These are phyloP conservation scores for Eumaeus atala DNA, from an alignment of 1,140 invertebrate species.

Conservation along the genomic window DNA sequence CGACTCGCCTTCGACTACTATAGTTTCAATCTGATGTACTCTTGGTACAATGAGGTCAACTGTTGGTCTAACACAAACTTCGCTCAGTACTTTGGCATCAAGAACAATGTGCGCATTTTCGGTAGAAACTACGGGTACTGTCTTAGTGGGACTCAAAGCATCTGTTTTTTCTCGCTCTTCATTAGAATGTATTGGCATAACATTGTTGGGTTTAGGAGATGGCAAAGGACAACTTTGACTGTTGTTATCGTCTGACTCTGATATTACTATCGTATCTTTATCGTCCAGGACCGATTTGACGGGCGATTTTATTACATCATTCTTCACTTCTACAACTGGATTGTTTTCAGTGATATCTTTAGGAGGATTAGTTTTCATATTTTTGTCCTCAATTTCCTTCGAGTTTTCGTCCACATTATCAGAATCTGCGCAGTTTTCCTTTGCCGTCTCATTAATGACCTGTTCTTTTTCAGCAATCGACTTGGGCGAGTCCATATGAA, in stretches of 20 bases:
- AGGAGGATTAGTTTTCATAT: slow-evolving; percentile 29
- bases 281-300: slow-evolving; percentile 47
- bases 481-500: slow-evolving; percentile 66
- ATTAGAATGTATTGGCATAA: slow-evolving; percentile 36
- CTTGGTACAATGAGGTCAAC: slow-evolving; percentile 52
- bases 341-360: slow-evolving; percentile 31
- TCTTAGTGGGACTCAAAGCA: slow-evolving; percentile 44
- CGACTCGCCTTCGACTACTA: slow-evolving; percentile 58
- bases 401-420: slow-evolving; percentile 24
- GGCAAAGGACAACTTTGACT: slow-evolving; percentile 66
- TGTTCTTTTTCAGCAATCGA: slow-evolving; percentile 64
- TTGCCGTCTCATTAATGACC: slow-evolving; percentile 49
- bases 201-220: slow-evolving; percentile 48
- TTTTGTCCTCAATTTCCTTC: slow-evolving; percentile 25
- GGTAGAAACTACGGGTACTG: slow-evolving; percentile 62
- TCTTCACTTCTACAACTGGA: slow-evolving; percentile 32
- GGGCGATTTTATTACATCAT: slow-evolving; percentile 48
- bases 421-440: slow-evolving; percentile 20
- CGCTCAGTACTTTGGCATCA: slow-evolving; percentile 39
- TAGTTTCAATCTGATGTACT: slow-evolving; percentile 55
- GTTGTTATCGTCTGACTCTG: slow-evolving; percentile 71
- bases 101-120: slow-evolving; percentile 64
- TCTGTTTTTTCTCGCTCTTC: slow-evolving; percentile 43
- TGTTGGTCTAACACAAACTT: slow-evolving; percentile 29
- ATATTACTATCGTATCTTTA: slow-evolving; percentile 71